Evolutionary conservation across 2,797 vertebrate species (phyloP).

Genomic region (Eulemur rubriventer): DNA sequence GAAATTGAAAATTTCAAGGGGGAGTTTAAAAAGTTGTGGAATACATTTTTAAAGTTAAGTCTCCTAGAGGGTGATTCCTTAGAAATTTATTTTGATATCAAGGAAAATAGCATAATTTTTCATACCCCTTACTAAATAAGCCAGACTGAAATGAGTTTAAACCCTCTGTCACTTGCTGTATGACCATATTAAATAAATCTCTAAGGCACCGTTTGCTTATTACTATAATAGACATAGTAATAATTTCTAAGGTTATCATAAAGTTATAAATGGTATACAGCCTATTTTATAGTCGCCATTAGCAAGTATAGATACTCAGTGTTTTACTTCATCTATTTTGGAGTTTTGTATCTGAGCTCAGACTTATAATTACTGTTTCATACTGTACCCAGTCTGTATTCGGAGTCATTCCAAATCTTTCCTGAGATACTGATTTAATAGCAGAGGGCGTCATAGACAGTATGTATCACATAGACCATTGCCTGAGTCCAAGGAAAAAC

Average conservation of each 20-base stretch:
- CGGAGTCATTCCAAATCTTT: background rate
- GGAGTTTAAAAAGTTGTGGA: background rate
- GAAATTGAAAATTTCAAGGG: background rate
- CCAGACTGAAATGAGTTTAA: background rate
- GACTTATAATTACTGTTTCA: background rate
- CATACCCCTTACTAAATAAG: background rate
- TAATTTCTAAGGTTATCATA: background rate
- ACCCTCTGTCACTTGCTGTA: background rate
- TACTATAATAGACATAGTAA: background rate
- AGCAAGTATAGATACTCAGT: background rate
- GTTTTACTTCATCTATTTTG: background rate
- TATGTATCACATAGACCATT: background rate
- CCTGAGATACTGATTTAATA: background rate
- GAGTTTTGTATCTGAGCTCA: background rate
- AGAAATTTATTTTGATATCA: background rate
- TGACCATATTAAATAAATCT: background rate
- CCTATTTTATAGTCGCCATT: background rate
- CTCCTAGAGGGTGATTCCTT: background rate
- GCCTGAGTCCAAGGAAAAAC: background rate
- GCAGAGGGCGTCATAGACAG: background rate
- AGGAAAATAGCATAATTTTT: background rate
- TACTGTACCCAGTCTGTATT: background rate
- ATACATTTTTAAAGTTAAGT: background rate
- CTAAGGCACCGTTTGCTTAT: background rate
- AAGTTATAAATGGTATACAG: background rate